Base-by-base conservation (phyloP, 1,140 invertebrate species). In the Protaetia brevitarsis region DNA sequence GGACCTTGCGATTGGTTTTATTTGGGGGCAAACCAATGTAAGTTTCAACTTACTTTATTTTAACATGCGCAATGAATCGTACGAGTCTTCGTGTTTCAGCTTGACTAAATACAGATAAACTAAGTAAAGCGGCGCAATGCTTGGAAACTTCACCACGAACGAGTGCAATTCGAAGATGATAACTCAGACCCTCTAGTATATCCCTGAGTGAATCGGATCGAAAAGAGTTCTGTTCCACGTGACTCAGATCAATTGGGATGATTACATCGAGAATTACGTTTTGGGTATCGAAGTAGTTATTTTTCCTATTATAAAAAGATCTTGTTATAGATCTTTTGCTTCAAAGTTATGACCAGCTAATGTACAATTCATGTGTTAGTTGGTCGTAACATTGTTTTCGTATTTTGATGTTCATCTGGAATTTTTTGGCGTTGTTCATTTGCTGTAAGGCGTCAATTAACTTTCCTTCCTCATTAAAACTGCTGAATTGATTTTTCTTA, bases 141-240 rank as follows among this genome's bases (percentile, higher is more conserved):
- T 82, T 97, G 64, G 90, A 96, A 76, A 92, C 78, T 98, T 97
- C 79, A 96, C 94, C 59, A 93, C 89, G 10, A 86, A 92, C 71
- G 87, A 96, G 75, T 97, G 94, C 85, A 87, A 69, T 97, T 97
- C 80, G 85, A 86, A 60, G 93, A 94, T 72, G 88, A 90, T 66
- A 97, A 97, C 75, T 96, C 19, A 83, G 87, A 66, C 83, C 83
- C 30, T 81, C 97, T 30, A 83, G 84, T 66, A 71, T 79, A 2
- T 75, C 77, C 0, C 69, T 92, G 28, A 77, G 81, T 3, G 78
- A 81, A 1, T 74, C 88, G 45, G 96, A 98, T 79, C 85, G 86
- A 63, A 84, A 87, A 69, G 88, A 85, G 3, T 95, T 96, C 76
- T 87, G 89, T 75, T 94, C 76, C 90, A 95, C 78, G 88, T 95